Evolutionary conservation across 2,113 vertebrate species (phyloP), one percentile per base, ranked within the genome.

Genomic region (Eleginops maclovinus): DNA sequence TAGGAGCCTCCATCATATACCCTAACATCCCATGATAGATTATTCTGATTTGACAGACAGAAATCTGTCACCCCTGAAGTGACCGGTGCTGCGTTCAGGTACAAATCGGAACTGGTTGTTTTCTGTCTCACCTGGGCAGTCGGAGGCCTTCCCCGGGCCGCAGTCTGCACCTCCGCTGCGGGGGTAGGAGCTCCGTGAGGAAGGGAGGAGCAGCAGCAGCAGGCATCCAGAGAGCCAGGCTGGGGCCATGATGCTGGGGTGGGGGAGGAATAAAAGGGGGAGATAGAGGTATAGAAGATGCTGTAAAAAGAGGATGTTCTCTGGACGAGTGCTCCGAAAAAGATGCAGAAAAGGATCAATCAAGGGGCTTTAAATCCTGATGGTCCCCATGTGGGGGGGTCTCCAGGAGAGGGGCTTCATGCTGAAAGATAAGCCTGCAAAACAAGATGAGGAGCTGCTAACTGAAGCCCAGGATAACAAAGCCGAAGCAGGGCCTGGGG

Each of bases 71-170:
- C 1, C 2, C 1, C 12, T 9, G 40, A n/a, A 16, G 21, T 13
- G 3, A 26, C 13, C 72, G 8, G 55, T 24, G 58, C 54, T 10
- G 61, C 5, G 72, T 3, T 26, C 68, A 17, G 58, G 78, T 79
- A 75, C 56, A 28, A 26, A 36, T 31, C 14, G 28, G 22, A 14
- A 3, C 58, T 9, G 6, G 0, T 15, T 41, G 59, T 13, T 9
- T 22, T 28, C 53, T 0, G 47, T 43, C 84, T 93, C 94, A 96
- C 96, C 96, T 90, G 94, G 88, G 61, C 95, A 96, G 86, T 93
- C 94, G 77, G 69, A 12, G 83, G 53, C 46, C 93, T 93, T 89
- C 82, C 93, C 80, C 83, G 84, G 91, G 82, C 93, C 93, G 50
- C 93, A 95, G 59, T 91, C 87, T 64, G 85, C 84, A 8, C 85